Percentiles rank a stretch among this genome's conserved stretches.
Conservation (phyloP, 2,113 vertebrate species). For the Apeltes quadracus region DNA sequence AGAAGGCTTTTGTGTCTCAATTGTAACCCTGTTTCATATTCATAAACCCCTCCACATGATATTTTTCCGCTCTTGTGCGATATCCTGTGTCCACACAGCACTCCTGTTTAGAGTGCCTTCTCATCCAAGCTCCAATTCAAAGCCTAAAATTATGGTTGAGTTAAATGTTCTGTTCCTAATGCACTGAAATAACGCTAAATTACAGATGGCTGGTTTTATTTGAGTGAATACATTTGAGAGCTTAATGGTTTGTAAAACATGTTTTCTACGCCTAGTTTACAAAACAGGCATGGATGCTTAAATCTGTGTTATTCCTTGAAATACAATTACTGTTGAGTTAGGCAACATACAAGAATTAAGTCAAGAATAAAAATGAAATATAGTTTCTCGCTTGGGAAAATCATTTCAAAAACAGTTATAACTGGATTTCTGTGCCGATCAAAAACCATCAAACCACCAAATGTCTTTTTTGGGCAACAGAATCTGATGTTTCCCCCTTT, state of each 20-base stretch:
- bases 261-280: constrained; percentile 69
- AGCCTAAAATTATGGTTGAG: constrained; percentile 69
- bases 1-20: constrained; percentile 34
- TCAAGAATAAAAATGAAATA: constrained; percentile 13
- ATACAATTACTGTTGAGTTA: constrained; percentile 64
- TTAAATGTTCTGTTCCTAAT: constrained; percentile 80
- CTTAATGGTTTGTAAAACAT: constrained; percentile 79
- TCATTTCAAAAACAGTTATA: constrained; percentile 44
- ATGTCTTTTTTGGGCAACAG: constrained; percentile 22
- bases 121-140: constrained; percentile 73
- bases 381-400: constrained; percentile 38
- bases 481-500: constrained; percentile 10
- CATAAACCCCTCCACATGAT: constrained; percentile 65
- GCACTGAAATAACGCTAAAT: constrained; percentile 77
- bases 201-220: constrained; percentile 79
- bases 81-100: constrained; percentile 64
- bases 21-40: constrained; percentile 70
- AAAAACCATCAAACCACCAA: constrained; percentile 44
- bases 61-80: constrained; percentile 65
- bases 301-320: constrained; percentile 60
- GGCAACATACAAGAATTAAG: constrained; percentile 57
- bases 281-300: constrained; percentile 62
- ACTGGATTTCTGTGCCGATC: constrained; percentile 47
- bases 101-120: constrained; percentile 68
- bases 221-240: constrained; percentile 75